Evolutionary conservation across 2,888 invertebrate species (phyloP).

Genomic region (Chelonus formosanus): DNA sequence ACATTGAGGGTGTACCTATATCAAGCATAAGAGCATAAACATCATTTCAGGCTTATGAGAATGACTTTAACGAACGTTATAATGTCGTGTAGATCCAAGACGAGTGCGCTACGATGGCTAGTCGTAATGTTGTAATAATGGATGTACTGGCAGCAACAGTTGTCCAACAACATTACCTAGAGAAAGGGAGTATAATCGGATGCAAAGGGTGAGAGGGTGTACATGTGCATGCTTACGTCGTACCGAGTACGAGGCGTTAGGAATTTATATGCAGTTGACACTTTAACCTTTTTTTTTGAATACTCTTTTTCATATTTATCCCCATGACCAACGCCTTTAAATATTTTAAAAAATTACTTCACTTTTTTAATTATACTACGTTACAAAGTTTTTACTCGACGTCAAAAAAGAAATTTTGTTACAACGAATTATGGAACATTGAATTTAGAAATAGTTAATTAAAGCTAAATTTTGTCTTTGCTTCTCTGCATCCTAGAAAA

Average conservation of each 20-base stretch:
- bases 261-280: too few species aligned
- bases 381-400: too few species aligned
- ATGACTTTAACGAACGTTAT: conserved; percentile 23
- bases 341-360: too few species aligned
- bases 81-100: not conserved
- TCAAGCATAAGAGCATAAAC: conserved; percentile 9
- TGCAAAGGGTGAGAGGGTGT: conserved; percentile 4
- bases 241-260: not conserved
- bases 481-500: too few species aligned
- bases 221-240: conserved; percentile 7
- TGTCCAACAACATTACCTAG: conserved; percentile 45
- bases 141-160: conserved; percentile 52
- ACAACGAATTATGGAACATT: too few species aligned
- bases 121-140: conserved; percentile 54
- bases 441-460: too few species aligned
- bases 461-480: too few species aligned
- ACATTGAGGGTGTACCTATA: conserved; percentile 17
- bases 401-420: too few species aligned
- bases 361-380: too few species aligned
- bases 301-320: too few species aligned
- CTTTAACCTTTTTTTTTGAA: too few species aligned
- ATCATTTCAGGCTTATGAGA: conserved; percentile 2
- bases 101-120: conserved; percentile 40
- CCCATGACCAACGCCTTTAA: too few species aligned
- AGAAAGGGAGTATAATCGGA: conserved; percentile 20